Evolutionary conservation across 2,888 invertebrate genomes (phyloP).

Genomic region (Thysanoteuthis rhombus): DNA sequence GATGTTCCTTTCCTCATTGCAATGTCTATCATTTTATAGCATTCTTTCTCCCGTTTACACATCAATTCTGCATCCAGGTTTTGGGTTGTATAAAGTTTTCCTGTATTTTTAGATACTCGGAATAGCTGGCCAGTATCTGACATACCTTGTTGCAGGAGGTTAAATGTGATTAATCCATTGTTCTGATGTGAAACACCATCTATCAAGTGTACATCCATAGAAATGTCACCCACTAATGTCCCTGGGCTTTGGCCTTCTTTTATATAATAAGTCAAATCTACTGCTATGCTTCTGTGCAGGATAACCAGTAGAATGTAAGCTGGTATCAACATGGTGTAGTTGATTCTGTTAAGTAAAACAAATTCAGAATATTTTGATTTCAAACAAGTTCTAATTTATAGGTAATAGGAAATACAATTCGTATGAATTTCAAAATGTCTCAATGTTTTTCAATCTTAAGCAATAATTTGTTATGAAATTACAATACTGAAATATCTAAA

Average conservation of each 20-base stretch:
- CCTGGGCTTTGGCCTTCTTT: background rate
- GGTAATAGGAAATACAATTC: background rate
- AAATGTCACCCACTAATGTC: background rate
- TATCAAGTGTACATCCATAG: background rate
- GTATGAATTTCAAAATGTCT: too few relatives aligned
- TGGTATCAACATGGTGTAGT: background rate
- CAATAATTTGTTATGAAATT: too few relatives aligned
- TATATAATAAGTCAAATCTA: background rate
- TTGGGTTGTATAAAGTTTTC: background rate
- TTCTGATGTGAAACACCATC: background rate
- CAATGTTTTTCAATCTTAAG: too few relatives aligned
- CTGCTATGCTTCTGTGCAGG: background rate
- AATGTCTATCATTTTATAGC: background rate
- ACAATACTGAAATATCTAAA: too few relatives aligned
- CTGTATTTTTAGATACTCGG: background rate
- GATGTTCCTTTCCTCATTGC: background rate
- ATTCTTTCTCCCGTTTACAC: background rate
- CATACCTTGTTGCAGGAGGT: background rate
- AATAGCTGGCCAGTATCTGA: background rate
- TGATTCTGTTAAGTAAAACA: background rate
- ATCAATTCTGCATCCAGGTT: background rate
- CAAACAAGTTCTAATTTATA: background rate
- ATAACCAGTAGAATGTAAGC: background rate
- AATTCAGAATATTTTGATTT: background rate
- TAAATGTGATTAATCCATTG: background rate